Conservation (phyloP, 2,888 invertebrate genomes). For the Rhagonycha fulva region DNA sequence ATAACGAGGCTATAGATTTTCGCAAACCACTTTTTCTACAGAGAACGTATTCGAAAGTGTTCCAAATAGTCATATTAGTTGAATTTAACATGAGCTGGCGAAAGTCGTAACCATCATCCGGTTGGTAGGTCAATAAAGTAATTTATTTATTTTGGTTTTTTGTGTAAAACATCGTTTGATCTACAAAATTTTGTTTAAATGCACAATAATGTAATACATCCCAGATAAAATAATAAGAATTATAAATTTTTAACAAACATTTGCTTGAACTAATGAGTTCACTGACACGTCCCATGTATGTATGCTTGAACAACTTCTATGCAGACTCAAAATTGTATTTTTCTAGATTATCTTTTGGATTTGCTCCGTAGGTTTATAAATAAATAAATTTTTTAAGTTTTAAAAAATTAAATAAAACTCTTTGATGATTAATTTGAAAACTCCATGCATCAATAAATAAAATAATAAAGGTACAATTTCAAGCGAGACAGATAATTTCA, state of each 20-base stretch:
- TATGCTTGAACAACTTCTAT: background rate
- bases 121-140: conserved; percentile 17
- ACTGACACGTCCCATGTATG: background rate
- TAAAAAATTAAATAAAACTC: background rate
- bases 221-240: background rate
- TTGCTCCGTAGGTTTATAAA: background rate
- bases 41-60: conserved; percentile 30
- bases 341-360: background rate
- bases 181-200: background rate
- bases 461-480: background rate
- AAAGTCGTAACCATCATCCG: conserved; percentile 17
- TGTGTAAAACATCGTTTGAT: background rate
- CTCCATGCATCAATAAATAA: background rate
- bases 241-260: background rate
- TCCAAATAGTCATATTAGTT: conserved; percentile 11
- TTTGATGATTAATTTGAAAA: background rate
- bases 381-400: background rate
- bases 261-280: background rate
- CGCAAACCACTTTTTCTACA: conserved; percentile 23
- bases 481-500: background rate
- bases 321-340: background rate
- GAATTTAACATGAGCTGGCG: conserved; percentile 11
- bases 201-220: background rate
- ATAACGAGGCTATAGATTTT: conserved; percentile 12
- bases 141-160: background rate